A percentile compares a stretch with the other conserved stretches of the same genome.
Conservation (phyloP, 2,888 invertebrate species). For the Drosophila atroscutellata region DNA sequence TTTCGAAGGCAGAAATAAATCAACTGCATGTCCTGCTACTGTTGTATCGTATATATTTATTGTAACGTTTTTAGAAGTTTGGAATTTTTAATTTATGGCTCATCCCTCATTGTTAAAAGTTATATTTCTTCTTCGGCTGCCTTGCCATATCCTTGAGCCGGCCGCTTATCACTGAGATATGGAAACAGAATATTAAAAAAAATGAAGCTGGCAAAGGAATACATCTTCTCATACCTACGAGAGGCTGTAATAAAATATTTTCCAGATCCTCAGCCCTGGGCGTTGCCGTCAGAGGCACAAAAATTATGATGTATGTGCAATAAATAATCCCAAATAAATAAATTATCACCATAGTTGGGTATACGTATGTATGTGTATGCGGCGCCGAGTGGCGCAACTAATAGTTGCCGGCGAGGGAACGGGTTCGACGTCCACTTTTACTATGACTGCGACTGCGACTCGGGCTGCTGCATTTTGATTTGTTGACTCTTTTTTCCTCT, state of each 20-base stretch:
- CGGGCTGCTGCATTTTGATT: constrained; percentile 50
- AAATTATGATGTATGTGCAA: constrained; percentile 83
- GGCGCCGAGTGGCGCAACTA: constrained; percentile 75
- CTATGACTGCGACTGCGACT: constrained; percentile 17
- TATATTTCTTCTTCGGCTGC: constrained; percentile 70
- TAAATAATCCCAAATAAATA: constrained; percentile 84
- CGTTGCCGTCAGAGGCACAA: constrained; percentile 65
- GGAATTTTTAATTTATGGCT: constrained; percentile 80
- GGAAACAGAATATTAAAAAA: constrained; percentile 6
- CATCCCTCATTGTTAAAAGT: constrained; percentile 79
- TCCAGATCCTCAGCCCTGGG: constrained; percentile 49
- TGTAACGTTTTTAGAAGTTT: constrained; percentile 77
- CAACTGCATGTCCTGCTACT: constrained; percentile 70
- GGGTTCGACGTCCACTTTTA: constrained; percentile 40
- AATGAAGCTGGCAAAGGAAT: constrained; percentile 36
- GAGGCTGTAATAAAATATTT: constrained; percentile 70
- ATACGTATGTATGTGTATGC: constrained; percentile 13
- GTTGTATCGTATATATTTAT: constrained; percentile 71
- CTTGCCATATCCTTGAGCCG: constrained; percentile 50
- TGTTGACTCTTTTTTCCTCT: constrained; percentile 48
- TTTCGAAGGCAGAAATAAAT: constrained; percentile 70
- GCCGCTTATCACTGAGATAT: constrained; percentile 48
- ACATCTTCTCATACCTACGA: constrained; percentile 48
- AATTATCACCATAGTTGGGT: constrained; percentile 74
- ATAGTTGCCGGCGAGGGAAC: constrained; percentile 61